Evolutionary conservation across 1,140 invertebrate genomes (phyloP).

Genomic region (Condylostylus longicornis): DNA sequence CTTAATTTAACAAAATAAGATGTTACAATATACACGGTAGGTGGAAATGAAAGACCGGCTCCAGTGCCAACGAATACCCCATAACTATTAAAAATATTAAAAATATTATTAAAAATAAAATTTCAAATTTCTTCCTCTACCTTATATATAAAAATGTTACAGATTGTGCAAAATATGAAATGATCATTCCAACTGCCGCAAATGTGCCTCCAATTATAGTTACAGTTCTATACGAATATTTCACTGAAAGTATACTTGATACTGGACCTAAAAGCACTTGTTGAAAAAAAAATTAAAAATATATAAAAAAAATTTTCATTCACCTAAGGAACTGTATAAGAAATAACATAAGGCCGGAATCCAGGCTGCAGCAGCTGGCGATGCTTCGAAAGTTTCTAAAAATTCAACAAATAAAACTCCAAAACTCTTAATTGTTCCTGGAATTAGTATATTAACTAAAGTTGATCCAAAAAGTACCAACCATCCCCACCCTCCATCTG

Average conservation of each 20-base stretch:
- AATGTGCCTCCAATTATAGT: conserved; percentile 73
- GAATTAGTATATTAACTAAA: conserved; percentile 66
- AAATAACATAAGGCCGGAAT: conserved; percentile 74
- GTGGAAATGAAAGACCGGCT: conserved; percentile 65
- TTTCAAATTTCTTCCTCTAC: conserved; percentile 28
- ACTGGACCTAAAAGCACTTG: conserved; percentile 51
- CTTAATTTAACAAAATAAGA: conserved; percentile 69
- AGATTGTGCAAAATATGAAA: conserved; percentile 66
- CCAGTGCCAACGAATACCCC: conserved; percentile 66
- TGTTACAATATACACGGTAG: conserved; percentile 80
- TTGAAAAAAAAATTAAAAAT: conserved; percentile 4
- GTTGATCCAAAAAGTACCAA: conserved; percentile 63
- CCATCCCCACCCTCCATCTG: conserved; percentile 69
- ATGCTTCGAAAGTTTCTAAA: conserved; percentile 53
- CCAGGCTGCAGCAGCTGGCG: conserved; percentile 57
- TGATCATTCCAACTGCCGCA: conserved; percentile 68
- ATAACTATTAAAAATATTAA: conserved; percentile 42
- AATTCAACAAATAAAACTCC: conserved; percentile 70
- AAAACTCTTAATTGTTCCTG: conserved; percentile 72
- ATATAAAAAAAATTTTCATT: not conserved
- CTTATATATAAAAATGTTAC: conserved; percentile 61
- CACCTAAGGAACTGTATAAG: conserved; percentile 70
- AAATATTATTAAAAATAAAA: conserved; percentile 6
- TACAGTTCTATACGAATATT: conserved; percentile 80
- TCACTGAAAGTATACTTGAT: conserved; percentile 75